A percentile compares a stretch with the other conserved stretches of the same genome.
Evolutionary conservation across 2,888 invertebrate genomes (phyloP).

Genomic region (Tiliacea citrago): DNA sequence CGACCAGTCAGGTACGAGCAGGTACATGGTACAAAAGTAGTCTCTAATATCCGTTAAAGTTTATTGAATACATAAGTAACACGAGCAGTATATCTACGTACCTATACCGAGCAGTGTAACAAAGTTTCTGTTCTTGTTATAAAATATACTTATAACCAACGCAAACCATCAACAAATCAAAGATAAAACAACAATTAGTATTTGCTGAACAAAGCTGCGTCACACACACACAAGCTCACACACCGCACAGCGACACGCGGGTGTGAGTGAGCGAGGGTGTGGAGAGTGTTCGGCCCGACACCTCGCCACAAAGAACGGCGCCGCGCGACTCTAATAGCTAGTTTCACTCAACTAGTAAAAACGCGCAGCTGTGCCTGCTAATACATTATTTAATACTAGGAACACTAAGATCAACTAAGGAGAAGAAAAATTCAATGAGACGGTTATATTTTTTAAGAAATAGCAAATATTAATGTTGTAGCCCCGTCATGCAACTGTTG

Average conservation of each 20-base stretch:
- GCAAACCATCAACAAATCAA: slow-evolving; percentile 48
- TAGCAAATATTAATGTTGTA: not conserved
- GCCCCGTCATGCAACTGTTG: not conserved
- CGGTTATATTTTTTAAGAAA: not conserved
- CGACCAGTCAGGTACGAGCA: no score
- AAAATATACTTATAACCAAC: not conserved
- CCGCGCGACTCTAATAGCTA: slow-evolving; percentile 82
- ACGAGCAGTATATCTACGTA: no score
- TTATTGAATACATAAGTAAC: not conserved
- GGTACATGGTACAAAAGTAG: no score
- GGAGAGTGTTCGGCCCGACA: slow-evolving; percentile 83
- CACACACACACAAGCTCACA: slow-evolving; percentile 21
- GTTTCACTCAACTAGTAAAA: slow-evolving; percentile 77
- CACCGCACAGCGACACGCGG: not conserved
- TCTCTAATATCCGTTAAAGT: not conserved
- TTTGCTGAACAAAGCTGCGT: slow-evolving; percentile 47
- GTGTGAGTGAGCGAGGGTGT: slow-evolving; percentile 44
- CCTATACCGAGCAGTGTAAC: no score
- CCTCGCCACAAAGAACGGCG: slow-evolving; percentile 85
- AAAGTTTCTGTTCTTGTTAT: not conserved
- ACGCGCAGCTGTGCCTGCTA: slow-evolving; percentile 64
- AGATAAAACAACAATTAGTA: slow-evolving; percentile 61
- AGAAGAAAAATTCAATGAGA: not conserved
- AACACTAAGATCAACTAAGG: not conserved
- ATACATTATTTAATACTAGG: not conserved